Conservation (phyloP, 2,888 invertebrate species). For the Lydus trimaculatus region DNA sequence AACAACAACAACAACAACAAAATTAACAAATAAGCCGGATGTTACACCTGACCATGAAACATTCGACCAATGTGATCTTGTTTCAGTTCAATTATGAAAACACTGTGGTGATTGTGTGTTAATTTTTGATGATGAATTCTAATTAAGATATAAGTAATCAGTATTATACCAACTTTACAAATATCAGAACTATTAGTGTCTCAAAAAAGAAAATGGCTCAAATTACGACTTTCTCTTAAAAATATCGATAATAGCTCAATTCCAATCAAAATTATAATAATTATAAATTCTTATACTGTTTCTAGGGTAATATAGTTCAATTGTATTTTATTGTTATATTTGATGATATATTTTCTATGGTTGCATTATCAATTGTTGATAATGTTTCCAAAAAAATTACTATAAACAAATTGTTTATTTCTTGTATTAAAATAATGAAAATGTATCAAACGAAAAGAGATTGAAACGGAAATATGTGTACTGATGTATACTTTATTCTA, state of each 20-base stretch:
- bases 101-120: slow-evolving; percentile 47
- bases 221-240: not conserved
- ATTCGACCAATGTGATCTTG: slow-evolving; percentile 54
- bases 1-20: not conserved
- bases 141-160: not conserved
- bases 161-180: not conserved
- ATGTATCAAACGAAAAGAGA: not conserved
- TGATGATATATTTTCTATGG: slow-evolving; percentile 15
- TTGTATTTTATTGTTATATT: slow-evolving; percentile 11
- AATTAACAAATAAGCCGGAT: slow-evolving; percentile 39
- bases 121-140: slow-evolving; percentile 45
- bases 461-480: not conserved
- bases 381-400: not conserved
- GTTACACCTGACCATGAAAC: slow-evolving; percentile 50
- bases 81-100: slow-evolving; percentile 59
- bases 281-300: not conserved
- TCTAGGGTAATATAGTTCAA: not conserved
- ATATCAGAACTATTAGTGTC: not conserved
- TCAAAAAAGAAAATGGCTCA: no score
- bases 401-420: not conserved
- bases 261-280: not conserved
- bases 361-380: not conserved
- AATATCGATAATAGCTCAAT: slow-evolving; percentile 1
- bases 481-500: slow-evolving; percentile 18
- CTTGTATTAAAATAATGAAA: not conserved